A percentile compares a stretch with the other conserved stretches of the same genome.
These are phyloP conservation scores for Prolemur simus DNA, from an alignment of 2,113 vertebrate species.

Conservation along the genomic window DNA sequence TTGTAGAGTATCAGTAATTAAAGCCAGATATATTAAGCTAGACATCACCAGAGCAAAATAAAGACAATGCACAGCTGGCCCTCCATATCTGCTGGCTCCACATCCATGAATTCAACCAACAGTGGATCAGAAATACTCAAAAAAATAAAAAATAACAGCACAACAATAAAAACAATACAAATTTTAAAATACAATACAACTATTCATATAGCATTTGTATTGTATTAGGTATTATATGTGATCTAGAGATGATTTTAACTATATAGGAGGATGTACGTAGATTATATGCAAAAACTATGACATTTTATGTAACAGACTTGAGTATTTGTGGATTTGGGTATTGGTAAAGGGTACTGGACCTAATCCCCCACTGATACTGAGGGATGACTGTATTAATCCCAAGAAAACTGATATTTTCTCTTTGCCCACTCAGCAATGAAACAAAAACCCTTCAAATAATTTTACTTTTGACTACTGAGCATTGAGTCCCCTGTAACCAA, in stretches of 20 bases:
- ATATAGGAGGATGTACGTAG: neutral
- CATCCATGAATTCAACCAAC: neutral
- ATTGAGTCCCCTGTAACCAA: conserved; percentile 50
- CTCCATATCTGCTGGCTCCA: neutral
- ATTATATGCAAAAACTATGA: neutral
- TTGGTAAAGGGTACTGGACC: neutral
- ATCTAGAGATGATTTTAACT: neutral
- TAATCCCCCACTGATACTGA: neutral
- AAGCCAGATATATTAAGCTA: neutral
- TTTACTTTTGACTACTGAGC: conserved; percentile 49
- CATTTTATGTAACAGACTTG: neutral
- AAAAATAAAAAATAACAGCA: neutral
- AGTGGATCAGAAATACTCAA: neutral
- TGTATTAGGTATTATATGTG: neutral
- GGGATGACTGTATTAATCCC: neutral
- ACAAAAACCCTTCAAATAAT: conserved; percentile 58
- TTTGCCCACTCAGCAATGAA: conserved; percentile 45
- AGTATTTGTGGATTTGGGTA: neutral
- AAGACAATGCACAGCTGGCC: neutral
- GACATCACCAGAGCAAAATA: conserved; percentile 32
- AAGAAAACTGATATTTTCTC: conserved; percentile 49
- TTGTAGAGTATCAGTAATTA: conserved; percentile 8
- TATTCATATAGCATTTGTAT: neutral
- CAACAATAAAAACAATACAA: neutral
- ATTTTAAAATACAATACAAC: neutral